Evolutionary conservation across 2,113 vertebrate genomes (phyloP).

Genomic region (Scalopus aquaticus): DNA sequence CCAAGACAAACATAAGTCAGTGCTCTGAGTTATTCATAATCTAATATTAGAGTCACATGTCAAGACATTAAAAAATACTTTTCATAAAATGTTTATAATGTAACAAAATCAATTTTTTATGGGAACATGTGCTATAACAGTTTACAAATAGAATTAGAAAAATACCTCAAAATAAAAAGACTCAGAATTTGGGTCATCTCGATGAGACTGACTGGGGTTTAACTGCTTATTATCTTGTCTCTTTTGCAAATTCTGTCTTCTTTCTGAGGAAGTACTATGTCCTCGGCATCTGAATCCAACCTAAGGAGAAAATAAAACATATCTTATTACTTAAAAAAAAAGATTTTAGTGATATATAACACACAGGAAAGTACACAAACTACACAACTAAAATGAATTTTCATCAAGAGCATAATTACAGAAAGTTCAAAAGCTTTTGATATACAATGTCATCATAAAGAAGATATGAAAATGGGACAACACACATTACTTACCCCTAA

Average conservation of each 20-base stretch:
- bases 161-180: conserved; percentile 95
- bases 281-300: conserved; percentile 85
- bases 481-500: neutral
- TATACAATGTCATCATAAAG: neutral
- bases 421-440: neutral
- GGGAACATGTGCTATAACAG: neutral
- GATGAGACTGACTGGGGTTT: conserved; percentile 74
- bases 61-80: conserved; percentile 14
- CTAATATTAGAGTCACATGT: neutral
- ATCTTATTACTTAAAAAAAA: conserved; percentile 40
- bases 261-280: conserved; percentile 88
- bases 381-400: neutral
- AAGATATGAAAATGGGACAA: neutral
- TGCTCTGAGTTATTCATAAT: neutral
- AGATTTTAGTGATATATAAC: neutral
- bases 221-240: conserved; percentile 84
- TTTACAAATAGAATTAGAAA: conserved; percentile 25
- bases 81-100: neutral
- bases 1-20: neutral
- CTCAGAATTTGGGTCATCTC: conserved; percentile 88
- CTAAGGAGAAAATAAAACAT: conserved; percentile 66
- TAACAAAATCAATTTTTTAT: conserved; percentile 46
- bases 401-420: neutral
- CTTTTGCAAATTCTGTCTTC: conserved; percentile 86
- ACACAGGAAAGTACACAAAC: neutral